A percentile compares a stretch with the other conserved stretches of the same genome.
Conservation (phyloP, 2,797 vertebrate genomes). For the Alca torda region DNA sequence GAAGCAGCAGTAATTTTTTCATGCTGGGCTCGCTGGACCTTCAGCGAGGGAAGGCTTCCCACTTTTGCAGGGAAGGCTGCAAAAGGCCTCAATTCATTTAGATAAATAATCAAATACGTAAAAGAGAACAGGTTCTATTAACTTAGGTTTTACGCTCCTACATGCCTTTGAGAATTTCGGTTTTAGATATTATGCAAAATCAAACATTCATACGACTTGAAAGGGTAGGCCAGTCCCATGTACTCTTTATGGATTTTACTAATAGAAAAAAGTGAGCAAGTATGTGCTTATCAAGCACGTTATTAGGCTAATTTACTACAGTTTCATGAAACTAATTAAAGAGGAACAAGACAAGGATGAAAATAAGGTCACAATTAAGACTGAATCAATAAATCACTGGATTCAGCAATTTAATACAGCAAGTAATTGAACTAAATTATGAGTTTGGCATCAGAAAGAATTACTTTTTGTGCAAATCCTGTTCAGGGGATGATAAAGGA, state of each 20-base stretch:
- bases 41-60: neutral
- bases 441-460: neutral
- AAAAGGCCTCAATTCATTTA: neutral
- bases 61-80: neutral
- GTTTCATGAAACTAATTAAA: constrained; percentile 32
- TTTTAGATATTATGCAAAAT: neutral
- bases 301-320: constrained; percentile 8
- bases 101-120: neutral
- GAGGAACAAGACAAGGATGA: constrained; percentile 32
- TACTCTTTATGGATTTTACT: neutral
- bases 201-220: neutral
- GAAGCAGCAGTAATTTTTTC: neutral
- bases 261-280: neutral
- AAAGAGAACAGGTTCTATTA: neutral
- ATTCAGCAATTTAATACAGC: neutral
- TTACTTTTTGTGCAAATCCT: neutral
- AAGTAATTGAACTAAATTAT: neutral
- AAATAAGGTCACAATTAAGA: constrained; percentile 49
- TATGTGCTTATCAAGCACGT: neutral
- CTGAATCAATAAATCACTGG: constrained; percentile 4
- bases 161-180: neutral
- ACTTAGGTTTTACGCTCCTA: neutral
- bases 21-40: neutral
- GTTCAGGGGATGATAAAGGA: neutral
- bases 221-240: neutral